Evolutionary conservation across 2,113 vertebrate species (phyloP), one percentile per base, ranked within the genome.

Genomic region (Platycercus adscitus): DNA sequence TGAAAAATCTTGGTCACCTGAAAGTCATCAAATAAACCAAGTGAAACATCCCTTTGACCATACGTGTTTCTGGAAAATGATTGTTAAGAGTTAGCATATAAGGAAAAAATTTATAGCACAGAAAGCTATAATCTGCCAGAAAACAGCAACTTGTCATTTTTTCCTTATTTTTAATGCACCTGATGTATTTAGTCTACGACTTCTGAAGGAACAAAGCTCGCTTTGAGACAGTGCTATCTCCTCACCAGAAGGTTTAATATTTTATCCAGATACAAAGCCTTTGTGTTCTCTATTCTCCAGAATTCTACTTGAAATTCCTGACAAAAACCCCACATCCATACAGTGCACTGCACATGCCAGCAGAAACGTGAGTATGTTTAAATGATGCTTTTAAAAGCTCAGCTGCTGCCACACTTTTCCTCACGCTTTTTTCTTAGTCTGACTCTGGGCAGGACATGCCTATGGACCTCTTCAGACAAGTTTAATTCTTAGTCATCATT

Each of bases 1-100:
- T 99, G 99, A 97, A 99, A 99, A 89, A 99, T 99, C 97, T 99
- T 99, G 72, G 99, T 99, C 82, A 99, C 99, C 99, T 99, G 84
- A 55, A 96, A 94, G 80, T 37, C 26, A 77, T 77, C 88, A 88
- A 58, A 86, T 16, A 66, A 86, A 85, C 33, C 65, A 68, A 61
- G 25, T 84, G 9, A 93, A 84, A 81, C 18, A 86, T 14, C 60
- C 16, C 9, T 84, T 68, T 53, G 46, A 76, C 29, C n/a, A 21
- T 20, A 28, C 1, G 0, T 24, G 16, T 28, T 14, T 20, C 28
- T 56, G 33, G 21, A 89, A 80, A 41, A 71, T 43, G 7, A 21
- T 2, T 61, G n/a, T 33, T 86, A 53, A 44, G 24, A 77, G 60
- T n/a, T 20, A 90, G 29, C 37, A 12, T 8, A n/a, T 1, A 2